Conservation (phyloP, 1,140 invertebrate species). For the Pissodes strobi region DNA sequence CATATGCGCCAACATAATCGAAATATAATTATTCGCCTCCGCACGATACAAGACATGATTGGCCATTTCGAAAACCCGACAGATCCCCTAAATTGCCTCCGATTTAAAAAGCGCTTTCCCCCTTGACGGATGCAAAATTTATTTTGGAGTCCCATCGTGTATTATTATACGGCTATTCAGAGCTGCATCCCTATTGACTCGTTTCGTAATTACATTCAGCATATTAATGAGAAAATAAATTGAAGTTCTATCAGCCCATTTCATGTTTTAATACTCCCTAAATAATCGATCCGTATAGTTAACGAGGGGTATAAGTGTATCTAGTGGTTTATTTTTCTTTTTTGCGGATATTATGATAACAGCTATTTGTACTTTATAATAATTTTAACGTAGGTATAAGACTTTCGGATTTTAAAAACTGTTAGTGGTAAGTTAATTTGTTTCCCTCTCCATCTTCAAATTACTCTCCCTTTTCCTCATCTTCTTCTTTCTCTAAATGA, state of each 20-base stretch:
- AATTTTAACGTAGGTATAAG: too few species aligned
- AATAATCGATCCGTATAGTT: slow-evolving; percentile 39
- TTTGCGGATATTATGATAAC: too few species aligned
- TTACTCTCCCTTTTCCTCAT: too few species aligned
- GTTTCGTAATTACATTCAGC: slow-evolving; percentile 48
- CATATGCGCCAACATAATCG: too few species aligned
- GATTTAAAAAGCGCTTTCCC: slow-evolving; percentile 17
- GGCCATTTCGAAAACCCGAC: not conserved
- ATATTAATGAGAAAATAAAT: slow-evolving; percentile 53
- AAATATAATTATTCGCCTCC: not conserved
- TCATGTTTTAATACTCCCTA: slow-evolving; percentile 43
- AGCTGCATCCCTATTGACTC: slow-evolving; percentile 34
- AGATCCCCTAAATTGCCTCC: slow-evolving; percentile 12
- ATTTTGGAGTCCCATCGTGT: slow-evolving; percentile 21
- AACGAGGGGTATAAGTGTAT: too few species aligned
- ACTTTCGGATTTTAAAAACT: too few species aligned
- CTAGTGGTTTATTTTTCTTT: too few species aligned
- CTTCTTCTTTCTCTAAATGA: too few species aligned
- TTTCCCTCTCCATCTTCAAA: too few species aligned
- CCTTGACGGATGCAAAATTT: slow-evolving; percentile 12
- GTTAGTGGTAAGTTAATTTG: too few species aligned
- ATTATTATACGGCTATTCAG: slow-evolving; percentile 33
- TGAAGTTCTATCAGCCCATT: slow-evolving; percentile 48
- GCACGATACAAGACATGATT: slow-evolving; percentile 1
- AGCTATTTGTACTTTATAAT: too few species aligned